A percentile compares a stretch with the other conserved stretches of the same genome.
These are phyloP conservation scores for Rhingia campestris DNA, from an alignment of 2,888 invertebrate species.

Conservation along the genomic window DNA sequence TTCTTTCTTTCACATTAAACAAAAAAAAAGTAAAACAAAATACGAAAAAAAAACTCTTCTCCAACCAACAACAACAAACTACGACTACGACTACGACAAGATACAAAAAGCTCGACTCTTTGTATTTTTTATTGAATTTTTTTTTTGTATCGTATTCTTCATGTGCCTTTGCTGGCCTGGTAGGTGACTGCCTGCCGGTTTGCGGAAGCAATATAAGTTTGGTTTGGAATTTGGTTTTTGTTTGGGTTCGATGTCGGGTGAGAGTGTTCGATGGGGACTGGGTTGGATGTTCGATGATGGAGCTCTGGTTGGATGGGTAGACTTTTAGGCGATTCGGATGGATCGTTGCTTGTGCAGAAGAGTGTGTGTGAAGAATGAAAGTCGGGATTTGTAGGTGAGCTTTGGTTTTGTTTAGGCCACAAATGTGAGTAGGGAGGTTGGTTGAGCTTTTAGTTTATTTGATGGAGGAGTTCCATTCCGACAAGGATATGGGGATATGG, in stretches of 20 bases:
- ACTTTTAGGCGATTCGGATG: slow-evolving; percentile 12
- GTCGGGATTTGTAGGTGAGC: slow-evolving; percentile 22
- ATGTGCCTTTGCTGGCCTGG: slow-evolving; percentile 33
- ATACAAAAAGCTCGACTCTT: slow-evolving; percentile 71
- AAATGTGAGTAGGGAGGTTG: no score
- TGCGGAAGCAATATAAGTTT: slow-evolving; percentile 71
- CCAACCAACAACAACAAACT: slow-evolving; percentile 76
- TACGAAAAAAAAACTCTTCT: slow-evolving; percentile 76
- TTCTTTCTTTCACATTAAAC: slow-evolving; percentile 67
- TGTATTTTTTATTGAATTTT: slow-evolving; percentile 38
- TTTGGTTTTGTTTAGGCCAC: background rate
- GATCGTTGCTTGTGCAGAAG: slow-evolving; percentile 14
- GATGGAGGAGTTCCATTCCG: no score
- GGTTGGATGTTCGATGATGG: slow-evolving; percentile 35
- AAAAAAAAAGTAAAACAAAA: slow-evolving; percentile 76
- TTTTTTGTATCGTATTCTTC: slow-evolving; percentile 12
- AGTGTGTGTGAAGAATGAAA: slow-evolving; percentile 34
- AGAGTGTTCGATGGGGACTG: slow-evolving; percentile 39
- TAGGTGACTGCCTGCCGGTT: slow-evolving; percentile 54
- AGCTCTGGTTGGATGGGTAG: slow-evolving; percentile 10
- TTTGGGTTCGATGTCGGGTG: slow-evolving; percentile 21
- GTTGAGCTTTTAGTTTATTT: no score
- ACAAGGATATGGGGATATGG: no score
- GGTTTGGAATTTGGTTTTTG: slow-evolving; percentile 48
- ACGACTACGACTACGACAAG: slow-evolving; percentile 51